Base-by-base conservation (phyloP, 2,888 invertebrate species). In the Agrilus mali region DNA sequence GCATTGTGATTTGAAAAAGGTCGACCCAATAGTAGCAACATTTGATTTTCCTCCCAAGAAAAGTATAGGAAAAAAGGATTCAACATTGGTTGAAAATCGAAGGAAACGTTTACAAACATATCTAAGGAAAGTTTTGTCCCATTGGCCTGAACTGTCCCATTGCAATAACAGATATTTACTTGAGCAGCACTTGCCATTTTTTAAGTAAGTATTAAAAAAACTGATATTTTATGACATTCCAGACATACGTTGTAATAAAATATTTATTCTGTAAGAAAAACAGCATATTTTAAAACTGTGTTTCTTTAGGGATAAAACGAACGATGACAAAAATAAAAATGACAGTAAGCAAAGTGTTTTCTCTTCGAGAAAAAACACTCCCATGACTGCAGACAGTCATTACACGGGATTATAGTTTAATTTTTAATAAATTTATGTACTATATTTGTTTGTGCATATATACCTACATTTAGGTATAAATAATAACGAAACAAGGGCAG, bases 1-100 rank as follows among this genome's bases (percentile, higher is more conserved):
- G 22, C 90, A 95, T 63, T 77, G 78, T 47, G 81, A 85, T 53
- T 69, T 94, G 35, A 87, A 85, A 61, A 90, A 89, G 60, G 78
- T 84, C 59, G 86, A 89, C 60, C 77, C 83, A 1, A 72, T 81
- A 45, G 79, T 93, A 41, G 77, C 80, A 15, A 77, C 79, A 4
- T 87, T 90, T 60, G 86, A 89, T 60, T 94, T 96, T 69, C 95
- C 96, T 7, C 93, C 92, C 1, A 96, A 96, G 68, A 95, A 93
- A 69, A 85, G 88, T 44, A 75, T 96, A 54, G 86, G 94, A 22
- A 93, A 90, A 67, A 88, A 89, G 84, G 86, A 87, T 64, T 77
- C 83, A 1, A 75, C 77, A 50, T 76, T 95, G 60, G 95, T 96
- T 22, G 94, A 95, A 64, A 82, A 84, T 50, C 73, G 96, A 44